Percentiles rank a stretch among this genome's conserved stretches.
These are phyloP conservation scores for Melanchra persicariae DNA, from an alignment of 2,888 invertebrate genomes.

Conservation along the genomic window DNA sequence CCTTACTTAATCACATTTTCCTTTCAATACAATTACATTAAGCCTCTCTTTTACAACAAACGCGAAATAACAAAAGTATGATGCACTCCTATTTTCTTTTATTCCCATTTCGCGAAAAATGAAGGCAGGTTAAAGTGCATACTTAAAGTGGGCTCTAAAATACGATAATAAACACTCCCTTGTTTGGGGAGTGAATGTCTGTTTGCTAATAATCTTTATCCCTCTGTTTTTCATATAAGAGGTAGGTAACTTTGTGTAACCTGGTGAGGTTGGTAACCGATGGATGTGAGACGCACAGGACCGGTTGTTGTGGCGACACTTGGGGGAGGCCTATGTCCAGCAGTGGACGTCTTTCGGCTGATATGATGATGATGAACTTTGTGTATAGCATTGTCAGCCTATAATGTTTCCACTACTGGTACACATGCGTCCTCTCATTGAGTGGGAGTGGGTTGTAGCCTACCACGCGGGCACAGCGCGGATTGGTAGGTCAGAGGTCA, in stretches of 20 bases:
- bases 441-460: not conserved
- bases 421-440: not conserved
- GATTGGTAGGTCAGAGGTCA: not conserved
- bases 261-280: too few relatives aligned
- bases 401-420: not conserved
- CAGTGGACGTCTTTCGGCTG: too few relatives aligned
- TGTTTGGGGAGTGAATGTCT: slow-evolving; percentile 49
- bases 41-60: slow-evolving; percentile 23
- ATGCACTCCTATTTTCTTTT: slow-evolving; percentile 45
- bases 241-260: not conserved
- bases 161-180: slow-evolving; percentile 47
- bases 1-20: not conserved
- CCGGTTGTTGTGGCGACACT: too few relatives aligned
- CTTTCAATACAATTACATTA: not conserved
- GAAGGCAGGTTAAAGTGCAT: slow-evolving; percentile 51
- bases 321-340: too few relatives aligned
- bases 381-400: not conserved
- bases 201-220: slow-evolving; percentile 51
- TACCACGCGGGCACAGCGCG: not conserved
- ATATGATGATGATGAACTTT: too few relatives aligned
- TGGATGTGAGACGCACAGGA: too few relatives aligned
- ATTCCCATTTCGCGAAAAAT: slow-evolving; percentile 42
- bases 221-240: slow-evolving; percentile 17
- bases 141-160: slow-evolving; percentile 45
- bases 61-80: slow-evolving; percentile 12